Base-by-base conservation (phyloP, 1,140 invertebrate genomes). In the Hermatobates lingyangjiaoensis region DNA sequence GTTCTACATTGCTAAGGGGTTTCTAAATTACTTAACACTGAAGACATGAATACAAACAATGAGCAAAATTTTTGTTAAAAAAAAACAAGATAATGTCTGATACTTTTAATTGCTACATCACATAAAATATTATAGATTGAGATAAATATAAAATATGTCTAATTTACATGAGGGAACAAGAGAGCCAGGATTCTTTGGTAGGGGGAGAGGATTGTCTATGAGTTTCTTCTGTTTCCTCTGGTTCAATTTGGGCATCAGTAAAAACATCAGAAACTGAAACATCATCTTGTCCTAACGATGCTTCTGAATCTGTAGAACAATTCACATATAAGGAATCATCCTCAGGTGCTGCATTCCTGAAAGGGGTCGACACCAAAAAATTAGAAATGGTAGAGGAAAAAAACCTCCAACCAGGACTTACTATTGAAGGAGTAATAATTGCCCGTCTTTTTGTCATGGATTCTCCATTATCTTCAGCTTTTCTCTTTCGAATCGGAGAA, bases 361-460 rank as follows among this genome's bases (percentile, higher is more conserved):
- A 27, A 10, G 26, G 20, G n/a, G 24, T 26, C 30, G 45, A 27
- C 2, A 21, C 18, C n/a, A 21, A 45, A 25, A 45, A 24, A 39
- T 28, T 38, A 4, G 2, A 48, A 23, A 49, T 24, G 18, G 48
- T 38, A 10, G 46, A 15, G 12, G 21, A 18, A n/a, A 50, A 24
- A 24, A 50, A 51, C 23, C 42, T 45, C 50, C 50, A 51, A 12
- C 50, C 18, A 24, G 50, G 50, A 44, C 50, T 51, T n/a, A 27
- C 26, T n/a, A 42, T n/a, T 23, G 50, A 51, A 27, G 42, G 42
- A 21, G 30, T 45, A 21, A 2, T 5, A 2, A 14, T 12, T 25
- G 20, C 20, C 18, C 38, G 28, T 15, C 4, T 24, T 2, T 21
- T 14, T 14, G 38, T 3, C 20, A 18, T 20, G 24, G 15, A 12